phyloP scores from a whole-genome alignment of 2,888 invertebrate genomes.

The Acleris emargana region DNA sequence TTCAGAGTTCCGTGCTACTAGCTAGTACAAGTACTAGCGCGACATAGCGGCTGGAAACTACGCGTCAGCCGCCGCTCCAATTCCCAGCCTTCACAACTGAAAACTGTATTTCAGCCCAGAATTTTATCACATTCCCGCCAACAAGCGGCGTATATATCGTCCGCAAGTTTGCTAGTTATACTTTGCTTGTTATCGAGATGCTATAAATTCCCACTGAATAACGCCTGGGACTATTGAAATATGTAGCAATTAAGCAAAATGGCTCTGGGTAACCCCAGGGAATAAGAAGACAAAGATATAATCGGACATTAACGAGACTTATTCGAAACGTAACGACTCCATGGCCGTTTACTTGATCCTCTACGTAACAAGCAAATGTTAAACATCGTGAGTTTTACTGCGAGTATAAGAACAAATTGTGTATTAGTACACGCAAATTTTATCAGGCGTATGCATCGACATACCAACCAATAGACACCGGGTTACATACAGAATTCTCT shows the following conservation, averaged over 20 bases:
- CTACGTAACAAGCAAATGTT: not conserved
- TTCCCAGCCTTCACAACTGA: slow-evolving; percentile 20
- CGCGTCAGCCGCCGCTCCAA: slow-evolving; percentile 33
- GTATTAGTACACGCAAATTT: too few relatives aligned
- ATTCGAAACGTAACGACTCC: slow-evolving; percentile 16
- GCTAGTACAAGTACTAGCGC: not conserved
- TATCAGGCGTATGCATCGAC: too few relatives aligned
- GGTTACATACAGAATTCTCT: too few relatives aligned
- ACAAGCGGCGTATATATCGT: not conserved
- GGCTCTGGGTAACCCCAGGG: slow-evolving; percentile 7
- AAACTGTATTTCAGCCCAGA: slow-evolving; percentile 22
- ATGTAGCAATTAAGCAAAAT: slow-evolving; percentile 33
- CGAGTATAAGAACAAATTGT: too few relatives aligned
- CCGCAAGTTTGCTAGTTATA: slow-evolving; percentile 11
- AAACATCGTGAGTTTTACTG: not conserved
- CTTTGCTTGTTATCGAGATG: slow-evolving; percentile 9
- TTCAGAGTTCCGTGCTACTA: not conserved
- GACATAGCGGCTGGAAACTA: slow-evolving; percentile 19
- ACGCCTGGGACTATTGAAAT: slow-evolving; percentile 21
- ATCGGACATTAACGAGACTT: slow-evolving; percentile 26
- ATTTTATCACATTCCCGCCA: slow-evolving; percentile 1
- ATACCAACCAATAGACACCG: too few relatives aligned
- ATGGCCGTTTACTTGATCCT: not conserved
- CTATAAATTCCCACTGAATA: slow-evolving; percentile 19
- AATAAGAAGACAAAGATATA: slow-evolving; percentile 23